Base-by-base conservation (phyloP, 1,140 invertebrate species). In the Stegodyphus mimosarum region DNA sequence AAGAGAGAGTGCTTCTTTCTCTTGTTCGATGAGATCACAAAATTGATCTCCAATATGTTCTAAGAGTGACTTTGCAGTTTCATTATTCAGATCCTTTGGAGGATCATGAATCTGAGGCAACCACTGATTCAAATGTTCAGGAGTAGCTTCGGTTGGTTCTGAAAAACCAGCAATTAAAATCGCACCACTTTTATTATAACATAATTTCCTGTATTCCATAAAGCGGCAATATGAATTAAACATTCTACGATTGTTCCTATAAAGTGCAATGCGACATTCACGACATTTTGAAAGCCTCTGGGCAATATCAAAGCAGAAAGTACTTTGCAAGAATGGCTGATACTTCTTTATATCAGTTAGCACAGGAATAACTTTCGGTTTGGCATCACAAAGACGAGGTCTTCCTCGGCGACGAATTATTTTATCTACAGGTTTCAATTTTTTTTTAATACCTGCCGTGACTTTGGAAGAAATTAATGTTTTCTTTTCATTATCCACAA, bases 201-300 rank as follows among this genome's bases (percentile, higher is more conserved):
- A 93, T 88, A 99, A 92, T 51, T 96, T 94, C 89, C 98, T 93
- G 91, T 99, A 99, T 88, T 96, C 96, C 91, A 97, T 99, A 91
- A 99, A 99, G 87, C 97, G 93, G 91, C 98, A 99, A 91, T 98
- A 98, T 87, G 98, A 97, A 90, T 97, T 97, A 67, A 94, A 93
- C 91, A 95, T 94, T 89, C 96, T 96, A 89, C 95, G 95, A 81
- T 94, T 94, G 71, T 95, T 92, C 89, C 96, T 95, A 89, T 94
- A 94, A 0, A 94, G 94, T n/a, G 64, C 95, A 93, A 95, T 95
- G 87, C 96, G 93, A 89, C 96, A 98, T 90, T 98, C 96, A 76
- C 96, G 93, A 91, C 96, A 98, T 90, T 97, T 97, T 63, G 95
- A 94, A 72, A 98, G 91, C 88, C 96, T 95, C 5, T 95, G 94